Evolutionary conservation across 2,797 vertebrate species (phyloP).

Genomic region (Sebastes minor): DNA sequence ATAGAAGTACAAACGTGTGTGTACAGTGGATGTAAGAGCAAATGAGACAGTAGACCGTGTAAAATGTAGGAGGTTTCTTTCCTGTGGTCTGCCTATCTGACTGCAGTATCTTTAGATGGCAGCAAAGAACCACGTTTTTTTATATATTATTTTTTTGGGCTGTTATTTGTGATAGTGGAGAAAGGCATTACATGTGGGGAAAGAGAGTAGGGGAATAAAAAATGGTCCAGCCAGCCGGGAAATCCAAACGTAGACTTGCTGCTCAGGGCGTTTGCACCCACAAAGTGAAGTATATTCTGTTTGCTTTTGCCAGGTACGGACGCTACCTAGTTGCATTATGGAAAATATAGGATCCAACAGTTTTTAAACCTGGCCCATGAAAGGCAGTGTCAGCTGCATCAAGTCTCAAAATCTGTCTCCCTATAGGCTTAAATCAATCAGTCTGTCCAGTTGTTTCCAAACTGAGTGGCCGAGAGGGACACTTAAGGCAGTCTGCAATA

Average conservation of each 20-base stretch:
- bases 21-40: neutral
- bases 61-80: neutral
- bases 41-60: neutral
- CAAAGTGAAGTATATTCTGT: neutral
- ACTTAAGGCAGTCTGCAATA: neutral
- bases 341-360: neutral
- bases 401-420: no score
- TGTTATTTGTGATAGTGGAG: neutral
- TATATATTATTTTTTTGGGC: neutral
- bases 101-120: constrained; percentile 5
- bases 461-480: neutral
- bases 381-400: no score
- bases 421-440: neutral
- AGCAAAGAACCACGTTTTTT: constrained; percentile 7
- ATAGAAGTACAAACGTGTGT: no score
- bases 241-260: neutral
- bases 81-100: neutral
- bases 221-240: neutral
- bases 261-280: neutral
- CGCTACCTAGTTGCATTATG: neutral
- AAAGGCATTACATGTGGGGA: neutral
- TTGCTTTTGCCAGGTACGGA: neutral
- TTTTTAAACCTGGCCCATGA: neutral
- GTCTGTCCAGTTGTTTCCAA: neutral
- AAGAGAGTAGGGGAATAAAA: neutral